phyloP scores from a whole-genome alignment of 1,140 invertebrate genomes.

The Eciton burchellii region DNA sequence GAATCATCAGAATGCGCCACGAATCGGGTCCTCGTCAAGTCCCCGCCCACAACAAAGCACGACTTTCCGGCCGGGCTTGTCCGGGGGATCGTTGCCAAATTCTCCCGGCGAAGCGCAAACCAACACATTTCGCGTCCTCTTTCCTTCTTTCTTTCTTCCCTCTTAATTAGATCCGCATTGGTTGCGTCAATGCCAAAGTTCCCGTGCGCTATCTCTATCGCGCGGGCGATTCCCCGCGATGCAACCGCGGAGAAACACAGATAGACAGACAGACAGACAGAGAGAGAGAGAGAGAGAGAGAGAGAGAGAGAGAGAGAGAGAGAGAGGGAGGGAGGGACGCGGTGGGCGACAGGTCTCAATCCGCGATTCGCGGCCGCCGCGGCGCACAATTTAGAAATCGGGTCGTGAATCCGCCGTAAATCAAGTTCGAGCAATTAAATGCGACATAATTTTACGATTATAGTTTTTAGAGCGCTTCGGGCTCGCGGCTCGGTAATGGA shows the following conservation, averaged over 20 bases:
- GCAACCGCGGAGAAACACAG: background rate
- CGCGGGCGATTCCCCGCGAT: background rate
- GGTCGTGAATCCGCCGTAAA: constrained; percentile 75
- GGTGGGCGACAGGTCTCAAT: constrained; percentile 10
- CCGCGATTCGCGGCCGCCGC: constrained; percentile 25
- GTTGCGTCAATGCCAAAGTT: constrained; percentile 7
- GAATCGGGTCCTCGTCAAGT: constrained; percentile 49
- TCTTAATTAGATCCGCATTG: background rate
- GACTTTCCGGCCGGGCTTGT: constrained; percentile 18
- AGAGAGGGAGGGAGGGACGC: too few relatives aligned
- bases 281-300: background rate
- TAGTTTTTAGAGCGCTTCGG: constrained; percentile 71
- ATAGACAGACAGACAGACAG: constrained; percentile 7
- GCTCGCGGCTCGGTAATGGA: constrained; percentile 57
- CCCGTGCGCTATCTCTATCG: background rate
- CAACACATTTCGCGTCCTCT: background rate
- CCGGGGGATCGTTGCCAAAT: background rate
- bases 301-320: background rate
- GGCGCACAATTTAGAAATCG: constrained; percentile 76
- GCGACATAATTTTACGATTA: constrained; percentile 76
- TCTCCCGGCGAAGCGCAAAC: background rate
- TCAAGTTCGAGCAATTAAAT: constrained; percentile 77
- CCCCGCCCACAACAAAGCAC: background rate
- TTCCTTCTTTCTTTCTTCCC: background rate
- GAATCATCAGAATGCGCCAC: constrained; percentile 51